Percentiles rank a stretch among this genome's conserved stretches.
phyloP scores from a whole-genome alignment of 2,888 invertebrate genomes.

The Kuschelorhynchus macadamiae region DNA sequence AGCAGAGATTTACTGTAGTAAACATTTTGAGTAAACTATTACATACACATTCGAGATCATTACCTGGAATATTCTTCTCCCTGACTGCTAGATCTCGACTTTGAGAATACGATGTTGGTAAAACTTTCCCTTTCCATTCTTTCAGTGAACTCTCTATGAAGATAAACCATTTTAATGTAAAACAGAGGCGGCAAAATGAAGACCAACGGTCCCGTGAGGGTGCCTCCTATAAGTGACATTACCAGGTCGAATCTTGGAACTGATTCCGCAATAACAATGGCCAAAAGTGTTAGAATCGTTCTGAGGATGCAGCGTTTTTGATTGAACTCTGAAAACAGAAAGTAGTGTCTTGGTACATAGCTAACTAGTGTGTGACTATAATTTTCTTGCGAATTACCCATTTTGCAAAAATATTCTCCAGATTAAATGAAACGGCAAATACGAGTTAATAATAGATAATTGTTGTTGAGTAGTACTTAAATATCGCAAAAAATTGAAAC shows the following conservation, averaged over 20 bases:
- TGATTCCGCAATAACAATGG: slow-evolving; percentile 84
- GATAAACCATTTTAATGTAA: slow-evolving; percentile 78
- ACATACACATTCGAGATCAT: too few relatives aligned
- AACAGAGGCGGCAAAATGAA: slow-evolving; percentile 89
- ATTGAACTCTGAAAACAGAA: slow-evolving; percentile 77
- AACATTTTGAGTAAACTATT: too few relatives aligned
- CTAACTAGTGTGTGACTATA: too few relatives aligned
- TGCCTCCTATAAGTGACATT: slow-evolving; percentile 89
- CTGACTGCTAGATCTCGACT: slow-evolving; percentile 13
- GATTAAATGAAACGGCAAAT: too few relatives aligned
- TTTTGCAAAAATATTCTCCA: too few relatives aligned
- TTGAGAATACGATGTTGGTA: slow-evolving; percentile 49
- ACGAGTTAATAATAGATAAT: slow-evolving; percentile 1
- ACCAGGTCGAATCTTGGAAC: slow-evolving; percentile 90
- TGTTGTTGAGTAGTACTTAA: too few relatives aligned
- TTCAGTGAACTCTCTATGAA: slow-evolving; percentile 66
- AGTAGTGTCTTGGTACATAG: too few relatives aligned
- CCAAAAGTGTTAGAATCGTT: slow-evolving; percentile 78
- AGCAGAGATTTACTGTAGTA: too few relatives aligned
- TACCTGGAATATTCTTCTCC: slow-evolving; percentile 19
- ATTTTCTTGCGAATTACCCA: too few relatives aligned
- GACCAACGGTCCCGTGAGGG: slow-evolving; percentile 85
- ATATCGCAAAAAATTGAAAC: too few relatives aligned
- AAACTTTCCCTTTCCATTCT: slow-evolving; percentile 54
- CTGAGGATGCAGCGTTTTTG: slow-evolving; percentile 80